These are phyloP conservation scores for Crypturellus tataupa DNA, from an alignment of 2,797 vertebrate genomes.

Conservation along the genomic window DNA sequence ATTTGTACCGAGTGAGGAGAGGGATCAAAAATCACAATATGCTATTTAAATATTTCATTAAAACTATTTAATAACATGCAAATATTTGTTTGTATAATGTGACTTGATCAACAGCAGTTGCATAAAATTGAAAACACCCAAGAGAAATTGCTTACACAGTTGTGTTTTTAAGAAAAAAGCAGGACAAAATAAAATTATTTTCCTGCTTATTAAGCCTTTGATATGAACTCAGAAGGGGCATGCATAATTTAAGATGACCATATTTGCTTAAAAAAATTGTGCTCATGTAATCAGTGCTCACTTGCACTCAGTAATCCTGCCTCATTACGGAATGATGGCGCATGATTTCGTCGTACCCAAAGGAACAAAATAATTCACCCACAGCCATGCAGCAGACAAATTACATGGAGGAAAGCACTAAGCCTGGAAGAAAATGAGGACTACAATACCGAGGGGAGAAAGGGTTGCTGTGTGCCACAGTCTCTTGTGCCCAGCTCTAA, in stretches of 20 bases:
- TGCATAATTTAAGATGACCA: accelerated
- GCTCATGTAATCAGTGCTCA: not conserved
- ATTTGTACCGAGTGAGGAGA: not conserved
- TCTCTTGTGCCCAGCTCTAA: not conserved
- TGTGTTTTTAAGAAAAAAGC: not conserved
- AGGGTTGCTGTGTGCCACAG: not conserved
- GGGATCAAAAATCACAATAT: not conserved
- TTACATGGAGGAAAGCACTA: not conserved
- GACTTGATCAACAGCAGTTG: not conserved
- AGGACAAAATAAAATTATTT: no score
- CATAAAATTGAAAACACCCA: not conserved
- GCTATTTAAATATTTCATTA: not conserved
- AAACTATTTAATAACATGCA: not conserved
- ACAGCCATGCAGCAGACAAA: not conserved
- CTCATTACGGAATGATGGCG: not conserved
- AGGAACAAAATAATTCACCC: not conserved
- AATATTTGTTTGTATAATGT: not conserved
- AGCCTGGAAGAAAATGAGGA: slow-evolving; percentile 21
- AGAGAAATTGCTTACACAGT: not conserved
- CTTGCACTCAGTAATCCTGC: not conserved
- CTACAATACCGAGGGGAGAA: not conserved
- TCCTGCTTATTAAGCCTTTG: not conserved
- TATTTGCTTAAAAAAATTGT: not conserved
- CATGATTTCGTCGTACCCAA: not conserved
- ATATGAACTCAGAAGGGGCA: not conserved